Conservation (phyloP, 2,888 invertebrate genomes). For the Microplitis manilae region DNA sequence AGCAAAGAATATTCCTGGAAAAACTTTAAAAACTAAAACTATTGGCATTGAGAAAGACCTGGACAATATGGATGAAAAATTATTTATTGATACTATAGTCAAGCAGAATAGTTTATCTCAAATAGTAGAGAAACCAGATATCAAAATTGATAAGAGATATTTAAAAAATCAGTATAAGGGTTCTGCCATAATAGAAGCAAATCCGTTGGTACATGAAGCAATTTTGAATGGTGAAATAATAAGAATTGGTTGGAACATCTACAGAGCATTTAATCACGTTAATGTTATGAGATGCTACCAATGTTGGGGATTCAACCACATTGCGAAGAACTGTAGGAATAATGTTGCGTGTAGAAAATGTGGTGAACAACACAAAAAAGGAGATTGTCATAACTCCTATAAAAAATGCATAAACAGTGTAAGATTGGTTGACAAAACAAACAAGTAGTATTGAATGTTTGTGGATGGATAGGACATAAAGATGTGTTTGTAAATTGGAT, state of each 20-base stretch:
- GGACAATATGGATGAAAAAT: slow-evolving; percentile 3
- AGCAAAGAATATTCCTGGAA: neutral
- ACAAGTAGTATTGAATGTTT: slow-evolving; percentile 14
- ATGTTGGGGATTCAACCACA: slow-evolving; percentile 43
- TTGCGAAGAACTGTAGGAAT: slow-evolving; percentile 45
- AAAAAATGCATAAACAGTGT: slow-evolving; percentile 44
- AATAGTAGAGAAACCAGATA: neutral
- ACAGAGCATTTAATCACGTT: slow-evolving; percentile 33
- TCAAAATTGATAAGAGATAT: slow-evolving; percentile 35
- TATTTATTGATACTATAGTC: slow-evolving; percentile 21
- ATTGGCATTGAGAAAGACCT: slow-evolving; percentile 27
- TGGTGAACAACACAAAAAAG: slow-evolving; percentile 37
- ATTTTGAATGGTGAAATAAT: slow-evolving; percentile 34
- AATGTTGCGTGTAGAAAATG: slow-evolving; percentile 40
- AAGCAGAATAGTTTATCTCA: slow-evolving; percentile 30
- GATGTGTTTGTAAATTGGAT: slow-evolving; percentile 7
- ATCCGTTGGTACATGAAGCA: slow-evolving; percentile 33
- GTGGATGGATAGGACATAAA: slow-evolving; percentile 13
- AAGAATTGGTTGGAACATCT: slow-evolving; percentile 43
- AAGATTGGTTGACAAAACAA: neutral
- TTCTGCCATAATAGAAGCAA: slow-evolving; percentile 35
- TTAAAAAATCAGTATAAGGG: neutral
- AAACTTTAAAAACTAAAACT: slow-evolving; percentile 24
- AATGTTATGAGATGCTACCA: slow-evolving; percentile 43
- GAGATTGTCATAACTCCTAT: neutral